A percentile compares a stretch with the other conserved stretches of the same genome.
Evolutionary conservation across 2,888 invertebrate species (phyloP).

Genomic region (Lasioglossum vierecki): DNA sequence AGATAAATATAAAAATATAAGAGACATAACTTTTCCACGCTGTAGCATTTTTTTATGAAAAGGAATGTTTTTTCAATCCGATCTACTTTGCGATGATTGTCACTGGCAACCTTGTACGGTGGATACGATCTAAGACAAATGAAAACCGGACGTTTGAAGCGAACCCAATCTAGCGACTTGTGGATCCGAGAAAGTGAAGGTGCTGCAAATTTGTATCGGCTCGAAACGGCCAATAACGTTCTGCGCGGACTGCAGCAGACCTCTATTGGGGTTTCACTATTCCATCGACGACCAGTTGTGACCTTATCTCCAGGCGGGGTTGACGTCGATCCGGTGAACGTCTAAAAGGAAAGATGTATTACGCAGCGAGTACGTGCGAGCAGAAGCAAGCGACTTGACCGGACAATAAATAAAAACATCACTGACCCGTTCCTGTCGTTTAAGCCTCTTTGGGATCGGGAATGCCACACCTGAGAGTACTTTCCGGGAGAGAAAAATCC

Average conservation of each 20-base stretch:
- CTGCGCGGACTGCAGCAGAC: background rate
- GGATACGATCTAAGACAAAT: background rate
- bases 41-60: too few relatives aligned
- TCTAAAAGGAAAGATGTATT: constrained; percentile 10
- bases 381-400: background rate
- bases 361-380: background rate
- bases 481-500: constrained; percentile 33
- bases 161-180: background rate
- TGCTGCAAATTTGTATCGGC: background rate
- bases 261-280: background rate
- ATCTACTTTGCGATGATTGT: background rate
- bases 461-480: background rate
- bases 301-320: background rate
- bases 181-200: constrained; percentile 5
- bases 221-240: background rate
- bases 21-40: too few relatives aligned
- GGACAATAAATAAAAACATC: constrained; percentile 23
- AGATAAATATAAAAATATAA: too few relatives aligned
- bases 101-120: background rate
- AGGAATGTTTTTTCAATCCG: too few relatives aligned
- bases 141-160: background rate
- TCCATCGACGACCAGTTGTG: background rate
- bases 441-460: constrained; percentile 19
- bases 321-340: background rate
- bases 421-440: constrained; percentile 16